Evolutionary conservation across 1,140 invertebrate species (phyloP).

Genomic region (Cydia pomonella): DNA sequence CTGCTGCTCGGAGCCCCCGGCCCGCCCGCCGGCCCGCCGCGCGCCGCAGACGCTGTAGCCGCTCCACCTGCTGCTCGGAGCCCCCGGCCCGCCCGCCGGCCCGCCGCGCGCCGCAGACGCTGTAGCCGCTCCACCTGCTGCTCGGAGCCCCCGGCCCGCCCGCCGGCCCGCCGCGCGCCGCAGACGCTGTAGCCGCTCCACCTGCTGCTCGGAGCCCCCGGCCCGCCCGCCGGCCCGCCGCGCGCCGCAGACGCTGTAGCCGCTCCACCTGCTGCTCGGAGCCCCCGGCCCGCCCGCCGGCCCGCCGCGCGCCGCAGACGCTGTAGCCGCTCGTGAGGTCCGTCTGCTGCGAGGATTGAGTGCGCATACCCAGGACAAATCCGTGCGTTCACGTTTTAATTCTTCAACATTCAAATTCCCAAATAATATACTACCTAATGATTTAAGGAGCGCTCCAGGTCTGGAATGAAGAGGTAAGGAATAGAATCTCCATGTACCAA

Average conservation of each 20-base stretch:
- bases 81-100: constrained; percentile 65
- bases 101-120: constrained; percentile 61
- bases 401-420: not conserved
- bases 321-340: too few relatives aligned
- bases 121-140: too few relatives aligned
- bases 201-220: too few relatives aligned
- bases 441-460: not conserved
- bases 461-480: too few relatives aligned
- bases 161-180: constrained; percentile 59
- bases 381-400: not conserved
- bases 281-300: constrained; percentile 65
- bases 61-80: too few relatives aligned
- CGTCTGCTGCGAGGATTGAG: constrained; percentile 7
- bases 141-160: constrained; percentile 67
- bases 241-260: constrained; percentile 62
- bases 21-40: constrained; percentile 63
- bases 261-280: too few relatives aligned
- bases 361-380: constrained; percentile 9
- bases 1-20: too few relatives aligned
- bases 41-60: constrained; percentile 62
- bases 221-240: constrained; percentile 64
- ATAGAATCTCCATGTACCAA: too few relatives aligned
- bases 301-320: constrained; percentile 62
- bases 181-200: constrained; percentile 63
- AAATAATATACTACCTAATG: not conserved